Evolutionary conservation across 2,888 invertebrate genomes (phyloP).

Genomic region (Baccha elongata): DNA sequence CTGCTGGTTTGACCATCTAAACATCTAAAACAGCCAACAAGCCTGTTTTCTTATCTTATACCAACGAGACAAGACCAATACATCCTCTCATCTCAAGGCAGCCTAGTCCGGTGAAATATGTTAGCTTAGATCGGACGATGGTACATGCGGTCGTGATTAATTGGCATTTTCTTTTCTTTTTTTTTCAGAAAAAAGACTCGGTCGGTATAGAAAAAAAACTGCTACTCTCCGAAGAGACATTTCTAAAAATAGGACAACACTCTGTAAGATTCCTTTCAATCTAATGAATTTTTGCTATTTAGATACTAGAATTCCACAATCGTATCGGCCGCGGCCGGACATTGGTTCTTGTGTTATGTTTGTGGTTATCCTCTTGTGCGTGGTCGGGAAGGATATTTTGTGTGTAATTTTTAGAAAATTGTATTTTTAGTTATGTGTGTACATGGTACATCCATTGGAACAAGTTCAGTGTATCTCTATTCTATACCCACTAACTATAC

Average conservation of each 20-base stretch:
- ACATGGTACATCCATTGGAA: not conserved
- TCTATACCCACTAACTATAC: not conserved
- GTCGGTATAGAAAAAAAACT: too few relatives aligned
- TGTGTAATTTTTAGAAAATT: slow-evolving; percentile 62
- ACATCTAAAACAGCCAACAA: too few relatives aligned
- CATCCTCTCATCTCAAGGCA: slow-evolving; percentile 17
- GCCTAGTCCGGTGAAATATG: slow-evolving; percentile 43
- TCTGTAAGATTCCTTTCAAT: slow-evolving; percentile 33
- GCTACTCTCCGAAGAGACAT: not conserved
- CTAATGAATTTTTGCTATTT: slow-evolving; percentile 38
- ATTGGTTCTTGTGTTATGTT: slow-evolving; percentile 12
- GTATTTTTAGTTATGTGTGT: slow-evolving; percentile 45
- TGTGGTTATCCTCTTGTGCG: slow-evolving; percentile 43
- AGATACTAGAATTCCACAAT: slow-evolving; percentile 26
- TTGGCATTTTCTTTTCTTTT: slow-evolving; percentile 39
- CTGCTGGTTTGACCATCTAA: not conserved
- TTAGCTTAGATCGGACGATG: slow-evolving; percentile 44
- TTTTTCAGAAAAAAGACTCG: too few relatives aligned
- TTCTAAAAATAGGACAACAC: slow-evolving; percentile 55
- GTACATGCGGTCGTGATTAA: slow-evolving; percentile 54
- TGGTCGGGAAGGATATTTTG: slow-evolving; percentile 27
- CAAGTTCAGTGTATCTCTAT: slow-evolving; percentile 31
- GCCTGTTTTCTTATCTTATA: slow-evolving; percentile 34
- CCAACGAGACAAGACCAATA: slow-evolving; percentile 7
- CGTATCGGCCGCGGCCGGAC: not conserved